These are phyloP conservation scores for Amphiura filiformis DNA, from an alignment of 35 echinoderm and acorn worm species.

Conservation along the genomic window DNA sequence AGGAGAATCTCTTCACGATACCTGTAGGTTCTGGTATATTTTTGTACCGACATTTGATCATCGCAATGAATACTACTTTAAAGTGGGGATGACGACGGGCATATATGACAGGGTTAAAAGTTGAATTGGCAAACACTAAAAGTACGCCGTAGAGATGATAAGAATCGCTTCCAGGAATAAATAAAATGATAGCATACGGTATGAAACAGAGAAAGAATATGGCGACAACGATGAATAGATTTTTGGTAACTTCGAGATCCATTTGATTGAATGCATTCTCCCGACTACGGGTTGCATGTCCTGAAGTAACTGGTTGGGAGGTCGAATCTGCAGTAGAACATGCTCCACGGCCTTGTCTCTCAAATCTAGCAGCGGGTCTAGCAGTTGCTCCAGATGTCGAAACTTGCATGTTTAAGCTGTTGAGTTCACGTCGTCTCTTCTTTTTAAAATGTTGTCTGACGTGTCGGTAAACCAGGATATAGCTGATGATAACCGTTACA, in stretches of 20 bases:
- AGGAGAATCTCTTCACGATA: neutral
- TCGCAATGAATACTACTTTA: slow-evolving; percentile 34
- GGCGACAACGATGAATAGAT: slow-evolving; percentile 56
- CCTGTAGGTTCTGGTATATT: slow-evolving; percentile 43
- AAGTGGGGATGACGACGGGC: slow-evolving; percentile 59
- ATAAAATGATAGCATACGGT: slow-evolving; percentile 39
- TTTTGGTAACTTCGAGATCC: slow-evolving; percentile 60
- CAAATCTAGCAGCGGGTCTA: too few relatives aligned
- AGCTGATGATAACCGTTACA: too few relatives aligned
- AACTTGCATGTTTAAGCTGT: too few relatives aligned
- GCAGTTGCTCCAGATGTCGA: too few relatives aligned
- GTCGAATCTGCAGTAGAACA: too few relatives aligned
- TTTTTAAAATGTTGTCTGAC: too few relatives aligned
- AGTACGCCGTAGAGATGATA: slow-evolving; percentile 29
- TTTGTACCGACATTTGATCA: slow-evolving; percentile 35
- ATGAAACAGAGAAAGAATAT: slow-evolving; percentile 37
- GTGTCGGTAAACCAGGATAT: too few relatives aligned
- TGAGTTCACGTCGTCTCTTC: too few relatives aligned
- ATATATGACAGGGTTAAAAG: slow-evolving; percentile 65
- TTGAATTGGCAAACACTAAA: slow-evolving; percentile 40
- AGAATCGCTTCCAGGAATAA: slow-evolving; percentile 6
- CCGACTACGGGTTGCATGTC: slow-evolving; percentile 1
- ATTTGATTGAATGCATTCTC: slow-evolving; percentile 24
- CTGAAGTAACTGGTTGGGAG: too few relatives aligned
- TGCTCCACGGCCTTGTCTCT: too few relatives aligned